Evolutionary conservation across 1,140 invertebrate species (phyloP).

Genomic region (Drosophila jambulina): DNA sequence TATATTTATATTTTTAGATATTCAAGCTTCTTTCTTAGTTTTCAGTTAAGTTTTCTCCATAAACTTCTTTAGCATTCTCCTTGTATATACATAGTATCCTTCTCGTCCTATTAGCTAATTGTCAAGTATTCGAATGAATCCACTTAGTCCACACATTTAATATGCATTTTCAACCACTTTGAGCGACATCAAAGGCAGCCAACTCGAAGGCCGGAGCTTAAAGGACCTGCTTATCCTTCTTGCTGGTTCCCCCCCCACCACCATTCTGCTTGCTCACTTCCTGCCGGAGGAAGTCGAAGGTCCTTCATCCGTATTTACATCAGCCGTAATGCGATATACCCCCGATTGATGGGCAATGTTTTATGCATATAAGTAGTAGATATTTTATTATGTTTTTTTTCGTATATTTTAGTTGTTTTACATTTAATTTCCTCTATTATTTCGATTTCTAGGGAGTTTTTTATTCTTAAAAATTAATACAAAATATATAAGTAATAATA

Average conservation of each 20-base stretch:
- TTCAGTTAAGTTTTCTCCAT: not conserved
- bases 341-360: constrained; percentile 15
- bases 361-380: constrained; percentile 7
- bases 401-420: not conserved
- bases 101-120: constrained; percentile 37
- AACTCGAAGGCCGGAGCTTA: constrained; percentile 14
- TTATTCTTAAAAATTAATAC: too few species aligned
- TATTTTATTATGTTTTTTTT: not conserved
- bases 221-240: constrained; percentile 28
- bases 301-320: constrained; percentile 21
- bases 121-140: constrained; percentile 20
- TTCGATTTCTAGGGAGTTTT: not conserved
- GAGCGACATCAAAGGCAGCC: constrained; percentile 31
- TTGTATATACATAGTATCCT: not conserved
- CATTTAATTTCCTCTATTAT: not conserved
- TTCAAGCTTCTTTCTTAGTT: not conserved
- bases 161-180: constrained; percentile 42
- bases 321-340: constrained; percentile 8
- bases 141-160: constrained; percentile 42
- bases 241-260: not conserved
- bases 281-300: constrained; percentile 17
- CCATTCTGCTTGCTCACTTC: constrained; percentile 24
- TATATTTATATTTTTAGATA: not conserved
- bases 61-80: not conserved
- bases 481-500: too few species aligned